Evolutionary conservation across 2,797 vertebrate genomes (phyloP), one percentile per base, ranked within the genome.

Genomic region (Pangasius krempfi): DNA sequence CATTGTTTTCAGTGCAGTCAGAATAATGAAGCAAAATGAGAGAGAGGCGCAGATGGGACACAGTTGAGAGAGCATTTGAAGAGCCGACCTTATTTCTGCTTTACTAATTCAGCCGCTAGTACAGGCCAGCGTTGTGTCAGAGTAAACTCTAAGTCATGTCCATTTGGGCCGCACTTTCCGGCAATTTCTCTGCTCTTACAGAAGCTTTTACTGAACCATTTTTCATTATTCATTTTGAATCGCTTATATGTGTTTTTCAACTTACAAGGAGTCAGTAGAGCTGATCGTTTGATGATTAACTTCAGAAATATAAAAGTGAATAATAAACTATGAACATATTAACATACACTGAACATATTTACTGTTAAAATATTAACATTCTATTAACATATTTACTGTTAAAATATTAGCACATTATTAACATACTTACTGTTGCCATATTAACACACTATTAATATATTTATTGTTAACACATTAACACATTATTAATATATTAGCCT

Each of bases 41-140:
- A 88, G 86, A 86, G 56, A 86, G 86, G 86, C 40, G 44, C 87
- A 91, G 89, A 88, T 89, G 91, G 87, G 91, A 81, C 75, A 86
- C 89, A 86, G 90, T 78, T 44, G 76, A 89, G 91, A 91, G 90
- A 88, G 82, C 22, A 87, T 95, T 95, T 94, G 92, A 95, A 95
- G 94, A 94, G 91, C 87, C 30, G 66, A 85, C 84, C 87, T 91
- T 91, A 92, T 89, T 91, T 91, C 80, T 92, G 84, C 79, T 92
- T 89, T 87, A 89, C 88, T 92, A 93, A 86, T 92, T 94, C 91
- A 90, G 86, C 92, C 93, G 80, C 75, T 68, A 88, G 88, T 90
- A 88, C 85, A 89, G 78, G 85, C 70, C 58, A 87, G 88, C 54
- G 27, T 54, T 88, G 50, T 89, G 87, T 88, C 52, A 68, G 64